Evolutionary conservation across 2,113 vertebrate species (phyloP).

Genomic region (Solenodon paradoxus): DNA sequence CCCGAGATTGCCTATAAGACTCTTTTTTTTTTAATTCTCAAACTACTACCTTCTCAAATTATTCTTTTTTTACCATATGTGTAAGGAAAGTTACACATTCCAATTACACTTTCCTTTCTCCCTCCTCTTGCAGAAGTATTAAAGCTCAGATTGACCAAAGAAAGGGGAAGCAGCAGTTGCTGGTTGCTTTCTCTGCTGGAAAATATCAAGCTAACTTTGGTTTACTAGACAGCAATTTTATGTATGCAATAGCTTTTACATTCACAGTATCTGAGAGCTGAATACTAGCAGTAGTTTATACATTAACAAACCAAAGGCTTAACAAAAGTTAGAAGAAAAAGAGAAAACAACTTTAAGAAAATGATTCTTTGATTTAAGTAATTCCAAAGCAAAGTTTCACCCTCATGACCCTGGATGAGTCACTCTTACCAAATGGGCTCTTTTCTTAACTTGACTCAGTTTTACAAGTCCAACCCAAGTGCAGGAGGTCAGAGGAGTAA

Average conservation of each 20-base stretch:
- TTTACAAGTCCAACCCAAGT: not conserved
- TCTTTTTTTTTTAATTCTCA: not conserved
- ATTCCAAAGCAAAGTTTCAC: not conserved
- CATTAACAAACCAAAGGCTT: not conserved
- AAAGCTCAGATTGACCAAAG: not conserved
- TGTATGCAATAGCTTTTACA: not conserved
- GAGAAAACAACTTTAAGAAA: not conserved
- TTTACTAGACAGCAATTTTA: not conserved
- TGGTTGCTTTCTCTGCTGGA: not conserved
- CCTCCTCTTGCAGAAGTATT: not conserved
- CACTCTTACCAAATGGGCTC: not conserved
- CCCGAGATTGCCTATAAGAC: not conserved
- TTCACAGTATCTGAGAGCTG: not conserved
- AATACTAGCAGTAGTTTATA: not conserved
- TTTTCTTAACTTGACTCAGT: not conserved
- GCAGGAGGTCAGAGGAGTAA: not conserved
- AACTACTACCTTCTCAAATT: not conserved
- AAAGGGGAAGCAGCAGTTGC: not conserved
- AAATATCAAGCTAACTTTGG: not conserved
- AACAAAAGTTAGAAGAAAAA: not conserved
- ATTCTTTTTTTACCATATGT: not conserved
- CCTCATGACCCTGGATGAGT: not conserved
- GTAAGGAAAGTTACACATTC: not conserved
- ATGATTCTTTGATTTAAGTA: not conserved
- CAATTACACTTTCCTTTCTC: not conserved